A percentile compares a stretch with the other conserved stretches of the same genome.
These are phyloP conservation scores for Botia almorhae DNA, from an alignment of 2,797 vertebrate genomes.

Conservation along the genomic window DNA sequence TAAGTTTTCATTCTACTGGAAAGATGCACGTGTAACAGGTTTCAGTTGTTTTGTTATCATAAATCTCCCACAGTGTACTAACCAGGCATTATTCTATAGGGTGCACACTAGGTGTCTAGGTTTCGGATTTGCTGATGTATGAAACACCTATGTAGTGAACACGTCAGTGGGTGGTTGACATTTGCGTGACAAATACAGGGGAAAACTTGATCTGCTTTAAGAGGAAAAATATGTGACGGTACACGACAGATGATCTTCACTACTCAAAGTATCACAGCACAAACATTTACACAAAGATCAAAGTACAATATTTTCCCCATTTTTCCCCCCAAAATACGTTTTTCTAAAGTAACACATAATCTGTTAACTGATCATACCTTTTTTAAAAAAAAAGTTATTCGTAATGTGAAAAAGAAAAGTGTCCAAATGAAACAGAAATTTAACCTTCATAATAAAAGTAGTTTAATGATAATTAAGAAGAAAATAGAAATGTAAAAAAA, in stretches of 20 bases:
- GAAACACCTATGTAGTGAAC: neutral
- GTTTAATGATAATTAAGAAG: no score
- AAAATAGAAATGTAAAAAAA: neutral
- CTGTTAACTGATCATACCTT: no score
- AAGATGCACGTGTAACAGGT: neutral
- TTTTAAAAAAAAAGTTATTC: no score
- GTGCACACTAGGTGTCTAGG: neutral
- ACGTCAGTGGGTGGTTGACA: neutral
- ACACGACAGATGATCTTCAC: neutral
- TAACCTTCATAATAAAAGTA: no score
- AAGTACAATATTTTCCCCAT: no score
- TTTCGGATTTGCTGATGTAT: neutral
- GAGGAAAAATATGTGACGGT: neutral
- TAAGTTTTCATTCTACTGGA: conserved; percentile 64
- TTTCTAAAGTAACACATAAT: no score
- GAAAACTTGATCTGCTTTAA: neutral
- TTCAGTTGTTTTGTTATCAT: neutral
- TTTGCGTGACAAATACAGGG: neutral
- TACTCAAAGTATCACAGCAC: no score
- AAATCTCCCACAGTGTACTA: neutral
- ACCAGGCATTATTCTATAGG: neutral
- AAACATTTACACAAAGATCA: no score
- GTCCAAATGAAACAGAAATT: no score
- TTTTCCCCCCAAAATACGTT: no score
- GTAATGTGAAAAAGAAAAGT: no score